A percentile compares a stretch with the other conserved stretches of the same genome.
Evolutionary conservation across 2,797 vertebrate species (phyloP).

Genomic region (Sebastes diploproa): DNA sequence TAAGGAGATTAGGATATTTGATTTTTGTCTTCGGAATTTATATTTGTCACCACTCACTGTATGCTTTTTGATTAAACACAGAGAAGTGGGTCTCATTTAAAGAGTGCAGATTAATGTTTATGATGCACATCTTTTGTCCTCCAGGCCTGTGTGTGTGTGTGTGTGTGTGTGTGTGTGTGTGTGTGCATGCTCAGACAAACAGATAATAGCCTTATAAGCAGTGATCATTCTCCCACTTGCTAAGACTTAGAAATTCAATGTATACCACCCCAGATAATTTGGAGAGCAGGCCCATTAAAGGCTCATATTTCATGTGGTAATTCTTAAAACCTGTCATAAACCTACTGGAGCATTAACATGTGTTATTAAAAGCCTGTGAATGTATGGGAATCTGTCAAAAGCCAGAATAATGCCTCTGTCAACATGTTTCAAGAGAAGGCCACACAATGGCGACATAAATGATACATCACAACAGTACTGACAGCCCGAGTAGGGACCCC

Average conservation of each 20-base stretch:
- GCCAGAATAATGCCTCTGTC: conserved; percentile 73
- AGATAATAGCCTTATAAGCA: conserved; percentile 38
- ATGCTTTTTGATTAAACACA: conserved; percentile 55
- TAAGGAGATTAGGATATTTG: conserved; percentile 39
- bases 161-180: background rate
- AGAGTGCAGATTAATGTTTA: conserved; percentile 41
- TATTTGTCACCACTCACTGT: conserved; percentile 45
- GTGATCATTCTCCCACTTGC: conserved; percentile 34
- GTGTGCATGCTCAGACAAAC: background rate
- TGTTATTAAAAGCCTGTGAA: conserved; percentile 70
- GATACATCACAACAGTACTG: conserved; percentile 78
- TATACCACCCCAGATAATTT: conserved; percentile 46
- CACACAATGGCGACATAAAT: conserved; percentile 77
- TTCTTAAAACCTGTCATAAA: conserved; percentile 69
- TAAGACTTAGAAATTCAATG: conserved; percentile 31
- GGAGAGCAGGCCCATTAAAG: conserved; percentile 48
- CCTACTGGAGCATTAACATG: conserved; percentile 67
- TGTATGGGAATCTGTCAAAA: conserved; percentile 79
- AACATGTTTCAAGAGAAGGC: conserved; percentile 63
- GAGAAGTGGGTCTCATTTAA: conserved; percentile 30
- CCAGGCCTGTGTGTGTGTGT: conserved; percentile 4
- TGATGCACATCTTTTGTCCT: conserved; percentile 34
- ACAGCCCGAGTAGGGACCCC: conserved; percentile 73
- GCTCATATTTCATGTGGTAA: conserved; percentile 60
- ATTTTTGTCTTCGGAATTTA: conserved; percentile 44